Percentiles rank a stretch among this genome's conserved stretches.
Evolutionary conservation across 1,140 invertebrate species (phyloP).

Genomic region (Xylocopa sonorina): DNA sequence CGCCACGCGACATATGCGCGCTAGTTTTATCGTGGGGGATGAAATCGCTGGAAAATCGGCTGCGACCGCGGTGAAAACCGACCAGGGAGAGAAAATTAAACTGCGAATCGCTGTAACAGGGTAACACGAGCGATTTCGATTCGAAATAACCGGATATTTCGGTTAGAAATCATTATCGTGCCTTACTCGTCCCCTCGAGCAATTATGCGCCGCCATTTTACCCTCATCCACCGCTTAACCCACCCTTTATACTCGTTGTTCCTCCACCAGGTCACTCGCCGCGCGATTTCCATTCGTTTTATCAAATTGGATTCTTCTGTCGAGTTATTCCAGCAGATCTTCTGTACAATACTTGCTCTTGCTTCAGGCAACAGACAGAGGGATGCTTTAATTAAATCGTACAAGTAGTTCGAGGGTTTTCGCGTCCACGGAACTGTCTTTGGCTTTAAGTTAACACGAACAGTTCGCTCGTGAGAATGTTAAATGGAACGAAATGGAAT

Average conservation of each 20-base stretch:
- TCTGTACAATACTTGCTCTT: too few species aligned
- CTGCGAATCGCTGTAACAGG: too few species aligned
- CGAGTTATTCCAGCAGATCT: too few species aligned
- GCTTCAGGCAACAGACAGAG: too few species aligned
- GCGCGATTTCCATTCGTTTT: slow-evolving; percentile 1
- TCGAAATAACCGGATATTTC: slow-evolving; percentile 25
- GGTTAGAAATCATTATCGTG: slow-evolving; percentile 22
- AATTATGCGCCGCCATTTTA: slow-evolving; percentile 26
- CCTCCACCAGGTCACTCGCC: background rate
- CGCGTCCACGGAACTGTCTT: too few species aligned
- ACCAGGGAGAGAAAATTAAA: slow-evolving; percentile 24
- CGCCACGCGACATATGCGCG: slow-evolving; percentile 33
- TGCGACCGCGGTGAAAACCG: background rate
- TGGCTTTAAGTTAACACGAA: too few species aligned
- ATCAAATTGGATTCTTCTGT: too few species aligned
- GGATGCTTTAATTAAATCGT: too few species aligned
- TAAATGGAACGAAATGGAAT: background rate
- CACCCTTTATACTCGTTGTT: background rate
- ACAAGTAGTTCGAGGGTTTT: too few species aligned
- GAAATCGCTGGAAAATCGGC: slow-evolving; percentile 11
- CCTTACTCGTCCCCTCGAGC: background rate
- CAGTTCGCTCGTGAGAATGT: too few species aligned
- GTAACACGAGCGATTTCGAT: slow-evolving; percentile 18
- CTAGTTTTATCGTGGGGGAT: slow-evolving; percentile 18
- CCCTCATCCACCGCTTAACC: background rate